Percentiles rank a stretch among this genome's conserved stretches.
These are phyloP conservation scores for Pristionchus fissidentatus DNA, from an alignment of 2,888 invertebrate genomes.

Conservation along the genomic window DNA sequence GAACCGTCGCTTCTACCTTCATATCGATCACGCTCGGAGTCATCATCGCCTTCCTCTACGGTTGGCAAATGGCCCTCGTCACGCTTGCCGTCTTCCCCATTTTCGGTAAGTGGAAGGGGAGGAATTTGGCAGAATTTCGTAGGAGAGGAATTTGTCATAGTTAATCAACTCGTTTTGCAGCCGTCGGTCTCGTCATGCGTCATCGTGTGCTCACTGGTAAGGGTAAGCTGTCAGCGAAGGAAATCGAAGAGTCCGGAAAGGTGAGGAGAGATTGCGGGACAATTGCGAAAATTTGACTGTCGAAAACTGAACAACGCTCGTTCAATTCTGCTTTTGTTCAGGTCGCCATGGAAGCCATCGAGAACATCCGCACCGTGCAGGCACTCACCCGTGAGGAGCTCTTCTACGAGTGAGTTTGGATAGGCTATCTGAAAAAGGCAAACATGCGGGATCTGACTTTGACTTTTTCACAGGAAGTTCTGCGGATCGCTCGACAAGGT, in stretches of 20 bases:
- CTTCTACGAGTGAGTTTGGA: constrained; percentile 71
- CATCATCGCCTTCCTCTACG: constrained; percentile 76
- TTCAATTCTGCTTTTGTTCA: constrained; percentile 50
- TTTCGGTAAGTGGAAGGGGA: constrained; percentile 64
- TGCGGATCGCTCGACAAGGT: constrained; percentile 62
- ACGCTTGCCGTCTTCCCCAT: constrained; percentile 77
- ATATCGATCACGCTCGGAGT: constrained; percentile 66
- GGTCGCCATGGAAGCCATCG: constrained; percentile 77
- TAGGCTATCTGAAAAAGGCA: background rate
- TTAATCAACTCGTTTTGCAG: background rate
- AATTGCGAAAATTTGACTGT: background rate
- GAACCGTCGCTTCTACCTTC: constrained; percentile 75
- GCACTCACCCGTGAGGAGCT: constrained; percentile 76
- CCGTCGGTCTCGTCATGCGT: constrained; percentile 59
- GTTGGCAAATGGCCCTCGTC: constrained; percentile 78
- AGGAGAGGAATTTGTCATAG: constrained; percentile 31
- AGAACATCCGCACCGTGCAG: constrained; percentile 77
- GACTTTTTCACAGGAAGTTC: constrained; percentile 53
- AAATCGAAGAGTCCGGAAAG: constrained; percentile 79
- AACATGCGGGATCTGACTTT: background rate
- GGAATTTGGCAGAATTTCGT: background rate
- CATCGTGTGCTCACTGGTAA: constrained; percentile 74
- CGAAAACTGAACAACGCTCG: background rate
- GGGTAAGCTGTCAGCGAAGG: constrained; percentile 76
- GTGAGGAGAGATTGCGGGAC: constrained; percentile 69